Percentiles rank a stretch among this genome's conserved stretches.
These are phyloP conservation scores for Chymomyza amoena DNA, from an alignment of 2,888 invertebrate genomes.

Conservation along the genomic window DNA sequence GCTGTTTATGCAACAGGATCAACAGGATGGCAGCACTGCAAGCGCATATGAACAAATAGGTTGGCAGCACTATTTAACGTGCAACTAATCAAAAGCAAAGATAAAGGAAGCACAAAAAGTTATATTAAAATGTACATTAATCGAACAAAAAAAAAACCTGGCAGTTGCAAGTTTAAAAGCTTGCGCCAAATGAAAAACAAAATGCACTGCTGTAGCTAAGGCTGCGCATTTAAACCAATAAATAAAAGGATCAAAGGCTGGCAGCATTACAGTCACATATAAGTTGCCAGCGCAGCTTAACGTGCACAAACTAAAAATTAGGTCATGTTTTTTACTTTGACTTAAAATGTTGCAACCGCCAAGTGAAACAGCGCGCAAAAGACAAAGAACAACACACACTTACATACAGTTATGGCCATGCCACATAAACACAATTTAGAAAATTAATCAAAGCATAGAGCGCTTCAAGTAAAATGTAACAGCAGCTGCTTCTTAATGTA, in stretches of 20 bases:
- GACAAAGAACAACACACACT: neutral
- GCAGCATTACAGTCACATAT: neutral
- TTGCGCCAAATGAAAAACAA: too few relatives aligned
- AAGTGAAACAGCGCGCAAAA: conserved; percentile 24
- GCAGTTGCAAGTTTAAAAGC: too few relatives aligned
- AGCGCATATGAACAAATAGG: neutral
- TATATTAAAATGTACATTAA: too few relatives aligned
- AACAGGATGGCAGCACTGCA: conserved; percentile 3
- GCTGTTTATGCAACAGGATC: neutral
- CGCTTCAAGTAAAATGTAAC: conserved; percentile 6
- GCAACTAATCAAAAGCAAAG: neutral
- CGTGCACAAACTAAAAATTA: neutral
- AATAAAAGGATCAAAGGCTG: too few relatives aligned
- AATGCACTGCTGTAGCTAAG: too few relatives aligned
- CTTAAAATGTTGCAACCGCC: conserved; percentile 45
- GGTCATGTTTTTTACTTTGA: neutral
- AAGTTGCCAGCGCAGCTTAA: neutral
- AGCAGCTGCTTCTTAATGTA: conserved; percentile 15
- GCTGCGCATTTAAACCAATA: too few relatives aligned
- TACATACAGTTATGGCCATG: neutral
- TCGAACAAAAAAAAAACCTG: too few relatives aligned
- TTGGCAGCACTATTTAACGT: neutral
- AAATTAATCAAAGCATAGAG: conserved; percentile 59
- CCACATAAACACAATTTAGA: conserved; percentile 55
- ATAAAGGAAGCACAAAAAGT: too few relatives aligned